These are phyloP conservation scores for Scarus forsteni DNA, from an alignment of 2,797 vertebrate species.

Conservation along the genomic window DNA sequence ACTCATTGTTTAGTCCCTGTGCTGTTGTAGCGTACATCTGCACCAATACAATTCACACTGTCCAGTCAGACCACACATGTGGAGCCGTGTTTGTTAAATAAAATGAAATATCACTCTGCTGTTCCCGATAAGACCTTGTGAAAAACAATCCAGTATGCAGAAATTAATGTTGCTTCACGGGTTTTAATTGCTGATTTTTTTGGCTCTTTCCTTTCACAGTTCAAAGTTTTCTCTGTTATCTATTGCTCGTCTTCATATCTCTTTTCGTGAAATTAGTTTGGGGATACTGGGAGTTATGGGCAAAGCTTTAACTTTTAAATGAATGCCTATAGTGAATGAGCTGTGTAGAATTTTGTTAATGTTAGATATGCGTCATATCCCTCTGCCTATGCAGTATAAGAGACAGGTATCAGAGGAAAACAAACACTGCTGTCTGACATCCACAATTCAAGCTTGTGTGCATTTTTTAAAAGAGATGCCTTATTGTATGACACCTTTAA, in stretches of 20 bases:
- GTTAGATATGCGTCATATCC: too few species aligned
- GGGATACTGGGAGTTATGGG: slow-evolving; percentile 1
- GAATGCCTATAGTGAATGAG: neutral
- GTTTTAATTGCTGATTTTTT: slow-evolving; percentile 3
- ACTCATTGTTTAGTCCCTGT: too few species aligned
- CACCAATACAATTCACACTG: neutral
- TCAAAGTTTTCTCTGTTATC: neutral
- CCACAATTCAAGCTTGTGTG: neutral
- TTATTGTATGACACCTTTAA: neutral
- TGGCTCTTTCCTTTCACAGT: neutral
- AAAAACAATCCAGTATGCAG: slow-evolving; percentile 8
- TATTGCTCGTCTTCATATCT: neutral
- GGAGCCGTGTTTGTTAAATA: too few species aligned
- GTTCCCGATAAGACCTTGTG: neutral
- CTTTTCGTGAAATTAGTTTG: slow-evolving; percentile 3
- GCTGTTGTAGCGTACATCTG: too few species aligned
- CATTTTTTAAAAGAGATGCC: slow-evolving; percentile 2
- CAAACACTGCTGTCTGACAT: neutral
- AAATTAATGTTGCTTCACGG: neutral
- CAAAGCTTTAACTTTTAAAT: neutral
- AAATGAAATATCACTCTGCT: neutral
- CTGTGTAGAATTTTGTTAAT: neutral
- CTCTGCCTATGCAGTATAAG: too few species aligned
- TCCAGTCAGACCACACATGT: too few species aligned
- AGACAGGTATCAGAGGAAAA: neutral